These are phyloP conservation scores for Takifugu rubripes DNA, from an alignment of 2,797 vertebrate species.

Conservation along the genomic window DNA sequence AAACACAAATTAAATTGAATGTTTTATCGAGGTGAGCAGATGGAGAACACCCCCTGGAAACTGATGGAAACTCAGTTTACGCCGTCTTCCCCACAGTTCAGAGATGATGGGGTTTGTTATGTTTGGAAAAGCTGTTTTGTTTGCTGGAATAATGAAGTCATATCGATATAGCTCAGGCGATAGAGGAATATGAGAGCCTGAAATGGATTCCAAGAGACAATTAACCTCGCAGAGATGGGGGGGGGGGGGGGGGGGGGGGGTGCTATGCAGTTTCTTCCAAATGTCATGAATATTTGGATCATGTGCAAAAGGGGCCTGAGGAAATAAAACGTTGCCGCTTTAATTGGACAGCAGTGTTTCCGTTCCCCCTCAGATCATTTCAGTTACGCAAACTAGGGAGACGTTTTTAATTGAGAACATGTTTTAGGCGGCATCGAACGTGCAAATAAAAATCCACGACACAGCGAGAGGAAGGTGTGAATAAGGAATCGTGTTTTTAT, in stretches of 20 bases:
- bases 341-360: constrained; percentile 39
- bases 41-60: constrained; percentile 42
- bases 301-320: constrained; percentile 45
- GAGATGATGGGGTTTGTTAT: constrained; percentile 51
- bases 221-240: constrained; percentile 67
- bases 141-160: constrained; percentile 65
- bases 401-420: too few relatives aligned
- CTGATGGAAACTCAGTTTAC: constrained; percentile 25
- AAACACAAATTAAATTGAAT: constrained; percentile 44
- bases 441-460: too few relatives aligned
- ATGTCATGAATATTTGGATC: constrained; percentile 54
- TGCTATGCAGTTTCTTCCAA: constrained; percentile 51
- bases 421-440: too few relatives aligned
- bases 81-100: constrained; percentile 28
- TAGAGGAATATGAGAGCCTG: constrained; percentile 46
- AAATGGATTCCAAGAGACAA: constrained; percentile 75
- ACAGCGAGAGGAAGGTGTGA: too few relatives aligned
- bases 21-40: constrained; percentile 59
- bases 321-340: constrained; percentile 40
- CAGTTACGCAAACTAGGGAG: constrained; percentile 46
- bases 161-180: constrained; percentile 56
- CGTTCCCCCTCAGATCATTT: constrained; percentile 35
- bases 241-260: constrained; percentile 57
- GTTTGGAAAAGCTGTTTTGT: constrained; percentile 57
- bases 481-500: too few relatives aligned